phyloP scores from a whole-genome alignment of 2,888 invertebrate species.

The Heliconius erato region DNA sequence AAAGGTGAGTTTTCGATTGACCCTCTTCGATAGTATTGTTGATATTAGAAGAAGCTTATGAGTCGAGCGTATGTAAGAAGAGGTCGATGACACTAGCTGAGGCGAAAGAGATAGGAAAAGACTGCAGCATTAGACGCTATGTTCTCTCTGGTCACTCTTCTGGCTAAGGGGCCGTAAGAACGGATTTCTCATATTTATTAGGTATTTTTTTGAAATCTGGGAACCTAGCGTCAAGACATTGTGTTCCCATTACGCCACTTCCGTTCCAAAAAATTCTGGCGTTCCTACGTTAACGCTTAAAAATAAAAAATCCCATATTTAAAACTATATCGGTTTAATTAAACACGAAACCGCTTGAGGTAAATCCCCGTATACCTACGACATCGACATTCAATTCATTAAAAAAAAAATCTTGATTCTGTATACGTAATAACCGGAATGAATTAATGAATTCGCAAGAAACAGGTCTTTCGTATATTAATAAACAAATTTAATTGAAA shows the following conservation, averaged over 20 bases:
- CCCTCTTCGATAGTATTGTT: not conserved
- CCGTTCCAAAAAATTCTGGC: no score
- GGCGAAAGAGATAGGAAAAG: not conserved
- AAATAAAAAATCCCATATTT: not conserved
- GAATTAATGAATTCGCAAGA: slow-evolving; percentile 23
- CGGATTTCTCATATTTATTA: not conserved
- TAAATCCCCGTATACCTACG: slow-evolving; percentile 8
- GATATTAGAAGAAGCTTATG: not conserved
- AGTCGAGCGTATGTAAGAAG: not conserved
- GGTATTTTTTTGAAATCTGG: not conserved
- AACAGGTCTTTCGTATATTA: slow-evolving; percentile 4
- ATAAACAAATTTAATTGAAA: slow-evolving; percentile 2
- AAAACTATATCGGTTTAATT: not conserved
- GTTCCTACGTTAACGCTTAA: no score
- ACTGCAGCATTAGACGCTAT: not conserved
- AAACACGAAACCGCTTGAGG: not conserved
- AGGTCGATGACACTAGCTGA: not conserved
- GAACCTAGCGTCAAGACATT: not conserved
- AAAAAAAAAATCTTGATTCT: slow-evolving; percentile 9
- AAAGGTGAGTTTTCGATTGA: not conserved
- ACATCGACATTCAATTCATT: slow-evolving; percentile 10
- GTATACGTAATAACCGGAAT: slow-evolving; percentile 21
- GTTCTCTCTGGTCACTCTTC: no score
- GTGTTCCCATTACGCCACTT: no score
- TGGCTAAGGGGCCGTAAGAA: no score